Percentiles rank a stretch among this genome's conserved stretches.
Evolutionary conservation across 2,797 vertebrate genomes (phyloP).

Genomic region (Lagorchestes hirsutus): DNA sequence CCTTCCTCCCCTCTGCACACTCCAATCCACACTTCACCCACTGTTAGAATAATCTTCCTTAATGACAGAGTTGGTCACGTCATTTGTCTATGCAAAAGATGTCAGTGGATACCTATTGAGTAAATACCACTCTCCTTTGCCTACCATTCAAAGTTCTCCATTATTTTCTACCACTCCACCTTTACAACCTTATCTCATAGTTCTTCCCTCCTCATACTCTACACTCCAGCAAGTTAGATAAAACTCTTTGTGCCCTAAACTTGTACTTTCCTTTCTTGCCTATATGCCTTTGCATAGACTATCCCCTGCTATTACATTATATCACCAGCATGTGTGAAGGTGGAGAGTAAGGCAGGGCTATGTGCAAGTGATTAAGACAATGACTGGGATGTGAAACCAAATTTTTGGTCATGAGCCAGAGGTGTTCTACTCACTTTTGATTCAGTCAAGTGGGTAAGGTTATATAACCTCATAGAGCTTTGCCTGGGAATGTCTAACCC

Average conservation of each 20-base stretch:
- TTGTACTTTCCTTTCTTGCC: background rate
- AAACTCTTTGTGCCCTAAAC: too few relatives aligned
- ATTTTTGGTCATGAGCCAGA: background rate
- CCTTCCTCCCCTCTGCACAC: background rate
- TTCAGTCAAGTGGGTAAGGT: background rate
- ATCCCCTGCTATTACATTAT: background rate
- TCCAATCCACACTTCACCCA: background rate
- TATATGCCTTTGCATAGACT: too few relatives aligned
- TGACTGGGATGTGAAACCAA: background rate
- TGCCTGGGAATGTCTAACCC: background rate
- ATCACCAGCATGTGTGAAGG: background rate
- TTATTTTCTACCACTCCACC: background rate
- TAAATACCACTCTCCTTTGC: background rate
- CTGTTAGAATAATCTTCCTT: background rate
- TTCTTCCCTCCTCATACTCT: background rate
- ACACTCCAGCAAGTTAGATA: background rate
- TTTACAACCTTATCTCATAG: background rate
- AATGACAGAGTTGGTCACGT: background rate
- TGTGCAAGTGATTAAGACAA: background rate
- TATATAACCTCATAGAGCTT: background rate
- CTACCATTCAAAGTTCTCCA: background rate
- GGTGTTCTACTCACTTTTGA: background rate
- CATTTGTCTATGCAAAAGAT: background rate
- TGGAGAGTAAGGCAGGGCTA: too few relatives aligned
- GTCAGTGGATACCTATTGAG: background rate